phyloP scores from a whole-genome alignment of 1,140 invertebrate species.

The Ceratina calcarata region DNA sequence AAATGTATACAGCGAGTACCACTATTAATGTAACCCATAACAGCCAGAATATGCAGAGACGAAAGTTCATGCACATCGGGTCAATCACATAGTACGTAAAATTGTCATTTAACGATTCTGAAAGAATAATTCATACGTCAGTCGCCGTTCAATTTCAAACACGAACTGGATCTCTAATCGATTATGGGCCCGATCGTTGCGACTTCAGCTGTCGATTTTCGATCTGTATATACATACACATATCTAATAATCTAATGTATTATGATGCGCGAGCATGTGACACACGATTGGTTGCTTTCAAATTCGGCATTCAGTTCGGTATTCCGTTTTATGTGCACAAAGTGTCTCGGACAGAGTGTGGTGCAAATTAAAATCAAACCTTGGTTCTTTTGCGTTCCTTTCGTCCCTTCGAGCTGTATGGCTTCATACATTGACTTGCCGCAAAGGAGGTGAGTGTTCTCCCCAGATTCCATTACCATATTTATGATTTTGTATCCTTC shows the following conservation, averaged over 20 bases:
- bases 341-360: neutral
- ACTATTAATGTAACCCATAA: conserved; percentile 65
- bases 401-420: conserved; percentile 17
- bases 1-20: conserved; percentile 60
- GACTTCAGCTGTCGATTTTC: too few species aligned
- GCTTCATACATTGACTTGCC: conserved; percentile 9
- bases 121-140: conserved; percentile 23
- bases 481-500: neutral
- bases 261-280: neutral
- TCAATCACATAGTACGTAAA: conserved; percentile 59
- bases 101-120: conserved; percentile 56
- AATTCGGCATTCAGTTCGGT: neutral
- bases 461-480: conserved; percentile 51
- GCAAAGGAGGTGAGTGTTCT: conserved; percentile 44
- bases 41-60: conserved; percentile 70
- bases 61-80: conserved; percentile 68
- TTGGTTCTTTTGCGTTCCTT: neutral
- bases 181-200: neutral
- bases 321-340: neutral
- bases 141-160: neutral
- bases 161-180: neutral
- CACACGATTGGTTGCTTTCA: conserved; percentile 10
- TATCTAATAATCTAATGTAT: too few species aligned
- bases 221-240: too few species aligned
- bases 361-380: conserved; percentile 9